phyloP scores from a whole-genome alignment of 1,140 invertebrate genomes.

The Heliothis subflexa region DNA sequence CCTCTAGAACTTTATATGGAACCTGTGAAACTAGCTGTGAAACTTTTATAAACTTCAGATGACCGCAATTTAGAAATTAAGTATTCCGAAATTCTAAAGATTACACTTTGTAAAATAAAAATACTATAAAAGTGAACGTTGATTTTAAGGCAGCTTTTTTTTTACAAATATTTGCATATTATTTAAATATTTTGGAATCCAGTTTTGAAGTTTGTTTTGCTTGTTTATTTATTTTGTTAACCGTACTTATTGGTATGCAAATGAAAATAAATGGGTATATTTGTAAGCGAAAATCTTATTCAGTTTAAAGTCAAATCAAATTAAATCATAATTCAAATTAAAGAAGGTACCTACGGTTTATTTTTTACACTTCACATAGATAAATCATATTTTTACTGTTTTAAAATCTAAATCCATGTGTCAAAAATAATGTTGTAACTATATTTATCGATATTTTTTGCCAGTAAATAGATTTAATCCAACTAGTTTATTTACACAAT shows the following conservation, averaged over 20 bases:
- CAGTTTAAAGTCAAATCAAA: too few species aligned
- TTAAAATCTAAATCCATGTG: not conserved
- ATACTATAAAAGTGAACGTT: not conserved
- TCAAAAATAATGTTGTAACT: not conserved
- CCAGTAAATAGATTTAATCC: conserved; percentile 2
- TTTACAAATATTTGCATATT: conserved; percentile 10
- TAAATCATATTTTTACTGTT: not conserved
- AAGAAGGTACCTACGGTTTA: too few species aligned
- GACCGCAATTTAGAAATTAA: not conserved
- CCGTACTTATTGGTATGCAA: conserved; percentile 2
- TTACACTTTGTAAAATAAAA: not conserved
- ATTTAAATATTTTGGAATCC: not conserved
- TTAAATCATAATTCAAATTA: too few species aligned
- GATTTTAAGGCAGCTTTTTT: not conserved
- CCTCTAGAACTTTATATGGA: too few species aligned
- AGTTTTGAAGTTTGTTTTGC: not conserved
- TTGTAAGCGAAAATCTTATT: too few species aligned
- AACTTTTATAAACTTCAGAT: too few species aligned
- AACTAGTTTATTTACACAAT: conserved; percentile 20
- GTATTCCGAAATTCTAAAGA: not conserved
- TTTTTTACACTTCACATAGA: too few species aligned
- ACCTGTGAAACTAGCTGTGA: too few species aligned
- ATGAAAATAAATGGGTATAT: conserved; percentile 10
- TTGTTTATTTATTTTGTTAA: conserved; percentile 27
- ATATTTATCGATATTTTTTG: conserved; percentile 3